Percentiles rank a stretch among this genome's conserved stretches.
Evolutionary conservation across 1,140 invertebrate genomes (phyloP).

Genomic region (Sipha flava): DNA sequence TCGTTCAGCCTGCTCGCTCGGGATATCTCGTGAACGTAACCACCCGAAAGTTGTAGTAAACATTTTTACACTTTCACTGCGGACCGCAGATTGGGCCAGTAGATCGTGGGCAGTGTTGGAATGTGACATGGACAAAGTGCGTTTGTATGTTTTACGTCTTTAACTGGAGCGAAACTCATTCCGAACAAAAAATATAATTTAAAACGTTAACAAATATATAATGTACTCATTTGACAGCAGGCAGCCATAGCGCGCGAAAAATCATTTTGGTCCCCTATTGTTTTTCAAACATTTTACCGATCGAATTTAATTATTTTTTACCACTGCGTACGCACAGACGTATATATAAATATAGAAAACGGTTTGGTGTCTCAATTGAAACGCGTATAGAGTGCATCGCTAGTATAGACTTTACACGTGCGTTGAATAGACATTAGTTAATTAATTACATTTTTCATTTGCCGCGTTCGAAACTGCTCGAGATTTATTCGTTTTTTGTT

Average conservation of each 20-base stretch:
- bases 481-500: too few species aligned
- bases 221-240: not conserved
- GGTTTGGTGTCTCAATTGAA: too few species aligned
- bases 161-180: not conserved
- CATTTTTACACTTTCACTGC: not conserved
- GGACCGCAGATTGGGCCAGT: not conserved
- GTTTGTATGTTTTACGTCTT: not conserved
- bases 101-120: not conserved
- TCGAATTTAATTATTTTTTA: too few species aligned
- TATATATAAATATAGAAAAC: too few species aligned
- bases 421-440: too few species aligned
- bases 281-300: not conserved
- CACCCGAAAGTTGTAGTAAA: not conserved
- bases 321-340: too few species aligned
- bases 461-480: too few species aligned
- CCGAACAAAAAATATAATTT: not conserved
- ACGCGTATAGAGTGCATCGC: too few species aligned
- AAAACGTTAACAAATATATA: conserved; percentile 7
- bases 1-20: too few species aligned
- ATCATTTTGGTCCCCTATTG: not conserved
- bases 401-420: too few species aligned
- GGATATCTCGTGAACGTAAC: too few species aligned
- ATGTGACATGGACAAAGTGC: conserved; percentile 1
- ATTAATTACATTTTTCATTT: too few species aligned
- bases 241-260: not conserved